Percentiles rank a stretch among this genome's conserved stretches.
These are phyloP conservation scores for Halcyon malimbica DNA, from an alignment of 2,113 vertebrate species.

Conservation along the genomic window DNA sequence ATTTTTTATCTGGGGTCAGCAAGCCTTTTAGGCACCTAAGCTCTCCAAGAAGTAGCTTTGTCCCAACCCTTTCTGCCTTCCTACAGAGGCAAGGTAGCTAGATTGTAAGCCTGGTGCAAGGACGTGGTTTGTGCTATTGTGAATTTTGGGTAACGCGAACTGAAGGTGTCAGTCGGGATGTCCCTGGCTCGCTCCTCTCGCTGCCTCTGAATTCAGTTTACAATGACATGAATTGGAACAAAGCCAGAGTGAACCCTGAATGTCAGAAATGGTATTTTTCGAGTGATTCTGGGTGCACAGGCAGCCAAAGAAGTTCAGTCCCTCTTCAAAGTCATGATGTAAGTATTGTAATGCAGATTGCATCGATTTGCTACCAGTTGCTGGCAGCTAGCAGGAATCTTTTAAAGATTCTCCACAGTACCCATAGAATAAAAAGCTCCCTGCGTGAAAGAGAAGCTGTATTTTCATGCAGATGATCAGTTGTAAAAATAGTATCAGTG, in stretches of 20 bases:
- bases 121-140: not conserved
- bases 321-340: slow-evolving; percentile 44
- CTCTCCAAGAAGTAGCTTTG: accelerated
- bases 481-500: not conserved
- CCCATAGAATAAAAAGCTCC: not conserved
- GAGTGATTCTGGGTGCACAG: slow-evolving; percentile 21
- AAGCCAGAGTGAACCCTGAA: slow-evolving; percentile 3
- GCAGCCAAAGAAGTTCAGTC: not conserved
- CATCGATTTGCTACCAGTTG: slow-evolving; percentile 40
- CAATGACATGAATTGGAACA: not conserved
- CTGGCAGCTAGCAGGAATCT: slow-evolving; percentile 35
- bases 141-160: not conserved
- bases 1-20: not conserved
- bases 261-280: slow-evolving; percentile 25
- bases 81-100: not conserved
- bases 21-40: not conserved
- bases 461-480: slow-evolving; percentile 16
- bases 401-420: slow-evolving; percentile 22
- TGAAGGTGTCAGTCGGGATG: not conserved
- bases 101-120: not conserved
- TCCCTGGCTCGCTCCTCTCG: not conserved
- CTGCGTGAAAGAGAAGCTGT: not conserved
- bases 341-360: slow-evolving; percentile 52
- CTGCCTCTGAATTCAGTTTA: not conserved
- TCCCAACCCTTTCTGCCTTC: not conserved